These are phyloP conservation scores for Heteropelma amictum DNA, from an alignment of 2,888 invertebrate genomes.

Conservation along the genomic window DNA sequence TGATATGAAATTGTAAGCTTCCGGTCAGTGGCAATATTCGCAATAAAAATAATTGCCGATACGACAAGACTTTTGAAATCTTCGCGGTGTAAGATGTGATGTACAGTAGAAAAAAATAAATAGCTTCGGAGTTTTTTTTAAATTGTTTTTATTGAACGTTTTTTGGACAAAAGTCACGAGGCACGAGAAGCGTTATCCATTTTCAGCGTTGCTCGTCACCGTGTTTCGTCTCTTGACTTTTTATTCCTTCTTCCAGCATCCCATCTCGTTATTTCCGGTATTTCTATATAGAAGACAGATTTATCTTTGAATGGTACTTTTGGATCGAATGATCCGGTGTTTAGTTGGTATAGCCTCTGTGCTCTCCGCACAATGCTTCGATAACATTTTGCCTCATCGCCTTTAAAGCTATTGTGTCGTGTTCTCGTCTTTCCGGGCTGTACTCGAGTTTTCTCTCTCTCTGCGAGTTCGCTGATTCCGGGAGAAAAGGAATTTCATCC, in stretches of 20 bases:
- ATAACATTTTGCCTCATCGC: slow-evolving; percentile 15
- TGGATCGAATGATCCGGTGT: background rate
- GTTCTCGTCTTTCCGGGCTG: background rate
- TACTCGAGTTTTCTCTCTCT: background rate
- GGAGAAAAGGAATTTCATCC: slow-evolving; percentile 46
- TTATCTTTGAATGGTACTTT: background rate
- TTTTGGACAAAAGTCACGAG: too few relatives aligned
- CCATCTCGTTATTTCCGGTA: background rate
- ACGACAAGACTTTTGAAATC: too few relatives aligned
- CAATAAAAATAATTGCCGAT: too few relatives aligned
- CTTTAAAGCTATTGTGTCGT: slow-evolving; percentile 28
- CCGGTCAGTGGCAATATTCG: too few relatives aligned
- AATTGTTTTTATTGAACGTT: too few relatives aligned
- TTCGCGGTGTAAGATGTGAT: too few relatives aligned
- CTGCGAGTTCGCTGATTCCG: slow-evolving; percentile 4
- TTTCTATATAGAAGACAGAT: background rate
- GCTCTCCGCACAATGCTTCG: slow-evolving; percentile 5
- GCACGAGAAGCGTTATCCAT: too few relatives aligned
- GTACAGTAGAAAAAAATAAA: too few relatives aligned
- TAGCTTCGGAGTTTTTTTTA: too few relatives aligned
- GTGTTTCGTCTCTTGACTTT: background rate
- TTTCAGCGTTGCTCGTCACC: background rate
- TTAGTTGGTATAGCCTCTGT: background rate
- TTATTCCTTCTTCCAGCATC: too few relatives aligned
- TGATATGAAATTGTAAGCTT: too few relatives aligned